These are phyloP conservation scores for Solea senegalensis DNA, from an alignment of 2,113 vertebrate species.

Conservation along the genomic window DNA sequence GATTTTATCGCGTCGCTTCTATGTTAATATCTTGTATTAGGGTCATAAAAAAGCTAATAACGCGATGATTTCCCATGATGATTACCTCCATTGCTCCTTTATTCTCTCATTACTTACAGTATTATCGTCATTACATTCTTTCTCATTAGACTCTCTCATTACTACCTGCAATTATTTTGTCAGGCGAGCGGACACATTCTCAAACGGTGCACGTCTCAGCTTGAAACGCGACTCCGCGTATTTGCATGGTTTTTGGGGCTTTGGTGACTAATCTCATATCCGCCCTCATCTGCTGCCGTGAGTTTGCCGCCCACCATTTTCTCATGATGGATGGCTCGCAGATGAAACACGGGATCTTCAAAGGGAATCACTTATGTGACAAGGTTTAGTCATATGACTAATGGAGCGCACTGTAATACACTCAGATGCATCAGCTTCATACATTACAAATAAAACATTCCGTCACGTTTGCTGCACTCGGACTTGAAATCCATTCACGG, in stretches of 20 bases:
- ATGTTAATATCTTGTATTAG: constrained; percentile 62
- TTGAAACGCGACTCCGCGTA: constrained; percentile 52
- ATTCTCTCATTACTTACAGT: constrained; percentile 73
- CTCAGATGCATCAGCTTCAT: constrained; percentile 16
- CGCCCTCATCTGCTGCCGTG: constrained; percentile 49
- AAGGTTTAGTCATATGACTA: constrained; percentile 37
- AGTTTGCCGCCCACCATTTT: constrained; percentile 57
- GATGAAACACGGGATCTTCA: constrained; percentile 36
- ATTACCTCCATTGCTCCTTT: constrained; percentile 51
- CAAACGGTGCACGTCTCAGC: constrained; percentile 15
- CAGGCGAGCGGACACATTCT: constrained; percentile 49
- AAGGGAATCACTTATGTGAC: constrained; percentile 55
- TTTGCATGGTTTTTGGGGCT: constrained; percentile 38
- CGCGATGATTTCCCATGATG: constrained; percentile 70
- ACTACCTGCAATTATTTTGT: constrained; percentile 56
- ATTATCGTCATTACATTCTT: constrained; percentile 60
- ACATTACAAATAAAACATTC: neutral
- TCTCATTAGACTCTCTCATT: constrained; percentile 68
- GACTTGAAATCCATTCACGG: neutral
- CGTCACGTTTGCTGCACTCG: neutral
- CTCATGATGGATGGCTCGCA: constrained; percentile 55
- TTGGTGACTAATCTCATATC: constrained; percentile 64
- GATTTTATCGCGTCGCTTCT: constrained; percentile 62
- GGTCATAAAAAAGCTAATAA: constrained; percentile 73
- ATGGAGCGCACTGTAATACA: constrained; percentile 32